Base-by-base conservation (phyloP, 1,140 invertebrate genomes). In the Eumeta japonica region DNA sequence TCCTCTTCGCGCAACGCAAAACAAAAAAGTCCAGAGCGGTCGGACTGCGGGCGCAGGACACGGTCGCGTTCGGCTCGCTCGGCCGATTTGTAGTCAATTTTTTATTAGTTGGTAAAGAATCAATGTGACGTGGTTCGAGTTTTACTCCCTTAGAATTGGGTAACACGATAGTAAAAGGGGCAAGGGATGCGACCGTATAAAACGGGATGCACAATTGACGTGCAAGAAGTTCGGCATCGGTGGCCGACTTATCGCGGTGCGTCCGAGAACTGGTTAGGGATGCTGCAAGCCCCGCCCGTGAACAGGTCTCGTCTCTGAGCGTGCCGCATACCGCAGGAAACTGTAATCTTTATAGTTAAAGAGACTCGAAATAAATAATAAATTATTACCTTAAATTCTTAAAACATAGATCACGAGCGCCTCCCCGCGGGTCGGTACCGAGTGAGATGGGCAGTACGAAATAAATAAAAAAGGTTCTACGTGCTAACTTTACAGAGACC, bases 291-390 rank as follows among this genome's bases (percentile, higher is more conserved):
- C 66, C 63, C 63, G 59, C 54, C 55, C 56, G 62, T 62, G 62
- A n/a, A n/a, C 62, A 47, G 56, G 55, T 52, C 58, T 52, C 65
- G 64, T 63, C 59, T 59, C 64, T 56, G 50, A 66, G 68, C 65
- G 65, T 68, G 65, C 61, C 63, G 54, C 54, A 58, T 70, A 59
- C 54, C 56, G 61, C 50, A 57, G 50, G 56, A 50, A 53, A 58
- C 44, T 66, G 66, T 58, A 60, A 57, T 58, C 66, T 66, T 7
- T 72, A 70, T 46, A 68, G 58, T 68, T 65, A 73, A 70, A 70
- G 68, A 73, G 68, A 73, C 68, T 73, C 68, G 56, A 71, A 73
- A 73, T 74, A 74, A 74, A 74, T 74, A 74, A 74, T 74, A 74
- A 74, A 71, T 74, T 74, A 74, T 67, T 74, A 74, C 62, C 63